Conservation (phyloP, 2,113 vertebrate species). For the Condylura cristata region DNA sequence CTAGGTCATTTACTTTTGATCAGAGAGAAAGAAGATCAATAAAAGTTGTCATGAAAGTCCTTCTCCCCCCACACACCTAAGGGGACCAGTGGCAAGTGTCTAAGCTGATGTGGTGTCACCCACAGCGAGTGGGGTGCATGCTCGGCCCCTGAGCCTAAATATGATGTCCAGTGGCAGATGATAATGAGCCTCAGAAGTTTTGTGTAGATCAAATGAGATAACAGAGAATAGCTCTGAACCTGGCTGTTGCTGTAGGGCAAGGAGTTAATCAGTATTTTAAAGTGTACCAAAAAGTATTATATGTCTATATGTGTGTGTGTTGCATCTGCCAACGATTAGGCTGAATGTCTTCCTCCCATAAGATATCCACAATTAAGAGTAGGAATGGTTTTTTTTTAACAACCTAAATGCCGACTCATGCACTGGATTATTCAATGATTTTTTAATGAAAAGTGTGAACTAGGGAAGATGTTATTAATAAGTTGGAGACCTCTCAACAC, state of each 20-base stretch:
- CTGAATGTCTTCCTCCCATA: not conserved
- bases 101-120: not conserved
- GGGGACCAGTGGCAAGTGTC: not conserved
- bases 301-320: not conserved
- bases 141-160: not conserved
- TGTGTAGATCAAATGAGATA: not conserved
- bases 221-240: too few species aligned
- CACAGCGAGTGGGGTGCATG: accelerated
- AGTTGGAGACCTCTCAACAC: not conserved
- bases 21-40: not conserved
- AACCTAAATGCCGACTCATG: not conserved
- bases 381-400: not conserved
- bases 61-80: accelerated
- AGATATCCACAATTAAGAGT: not conserved
- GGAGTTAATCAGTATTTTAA: not conserved
- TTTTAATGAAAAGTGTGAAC: not conserved
- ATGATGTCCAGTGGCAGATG: too few species aligned
- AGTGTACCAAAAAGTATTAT: not conserved
- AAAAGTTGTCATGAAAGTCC: not conserved
- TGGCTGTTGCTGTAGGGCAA: not conserved
- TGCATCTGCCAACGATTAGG: not conserved
- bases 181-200: accelerated
- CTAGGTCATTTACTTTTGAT: not conserved
- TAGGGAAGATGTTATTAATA: not conserved
- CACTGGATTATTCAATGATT: not conserved